A percentile compares a stretch with the other conserved stretches of the same genome.
Evolutionary conservation across 2,888 invertebrate genomes (phyloP).

Genomic region (Rhagium mordax): DNA sequence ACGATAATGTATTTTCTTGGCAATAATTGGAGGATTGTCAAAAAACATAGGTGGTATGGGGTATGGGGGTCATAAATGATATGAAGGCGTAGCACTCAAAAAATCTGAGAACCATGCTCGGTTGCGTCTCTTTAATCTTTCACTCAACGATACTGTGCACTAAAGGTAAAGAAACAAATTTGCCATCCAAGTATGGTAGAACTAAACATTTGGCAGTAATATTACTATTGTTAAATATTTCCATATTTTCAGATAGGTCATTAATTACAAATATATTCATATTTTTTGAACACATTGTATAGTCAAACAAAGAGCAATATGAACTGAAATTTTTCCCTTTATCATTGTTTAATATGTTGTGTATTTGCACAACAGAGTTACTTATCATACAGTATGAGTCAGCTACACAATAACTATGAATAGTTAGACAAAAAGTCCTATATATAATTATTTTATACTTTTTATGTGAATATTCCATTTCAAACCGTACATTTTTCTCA

Average conservation of each 20-base stretch:
- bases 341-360: neutral
- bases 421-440: neutral
- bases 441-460: neutral
- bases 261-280: neutral
- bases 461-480: neutral
- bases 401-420: constrained; percentile 1
- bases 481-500: constrained; percentile 4
- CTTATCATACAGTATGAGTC: constrained; percentile 5
- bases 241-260: neutral
- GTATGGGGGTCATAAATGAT: no score
- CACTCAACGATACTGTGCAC: no score
- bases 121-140: no score
- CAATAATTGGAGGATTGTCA: no score
- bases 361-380: neutral
- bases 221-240: constrained; percentile 7
- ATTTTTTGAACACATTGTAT: neutral
- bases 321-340: neutral
- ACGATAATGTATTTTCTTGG: no score
- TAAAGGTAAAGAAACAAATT: constrained; percentile 2
- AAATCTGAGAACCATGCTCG: no score
- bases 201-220: neutral
- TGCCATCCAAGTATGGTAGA: constrained; percentile 3
- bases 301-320: neutral
- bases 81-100: no score
- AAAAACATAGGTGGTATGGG: no score